A percentile compares a stretch with the other conserved stretches of the same genome.
phyloP scores from a whole-genome alignment of 1,140 invertebrate species.

The Gonatopus flavifemur region DNA sequence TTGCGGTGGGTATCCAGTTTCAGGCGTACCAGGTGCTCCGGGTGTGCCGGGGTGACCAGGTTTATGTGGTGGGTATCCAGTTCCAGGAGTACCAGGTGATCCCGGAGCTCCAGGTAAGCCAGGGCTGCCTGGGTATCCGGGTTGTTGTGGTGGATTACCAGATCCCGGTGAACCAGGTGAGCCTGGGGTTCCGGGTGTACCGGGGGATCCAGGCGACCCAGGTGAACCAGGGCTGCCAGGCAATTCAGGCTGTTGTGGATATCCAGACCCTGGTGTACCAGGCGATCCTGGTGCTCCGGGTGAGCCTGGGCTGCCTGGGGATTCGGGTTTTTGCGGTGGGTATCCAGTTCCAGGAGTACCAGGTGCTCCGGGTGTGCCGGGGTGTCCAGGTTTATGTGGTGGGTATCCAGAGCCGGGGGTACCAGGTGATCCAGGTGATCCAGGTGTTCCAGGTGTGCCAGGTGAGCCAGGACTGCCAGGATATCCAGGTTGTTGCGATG shows the following conservation, averaged over 20 bases:
- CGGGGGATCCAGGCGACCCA: background rate
- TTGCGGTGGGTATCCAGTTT: slow-evolving; percentile 22
- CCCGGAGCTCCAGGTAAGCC: slow-evolving; percentile 35
- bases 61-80: too few relatives aligned
- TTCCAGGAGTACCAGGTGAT: slow-evolving; percentile 30
- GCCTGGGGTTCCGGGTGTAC: background rate
- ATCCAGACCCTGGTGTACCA: slow-evolving; percentile 1
- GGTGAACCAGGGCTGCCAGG: slow-evolving; percentile 11
- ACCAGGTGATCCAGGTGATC: slow-evolving; percentile 18
- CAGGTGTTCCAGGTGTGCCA: slow-evolving; percentile 37
- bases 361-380: slow-evolving; percentile 3
- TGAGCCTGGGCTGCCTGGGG: slow-evolving; percentile 11
- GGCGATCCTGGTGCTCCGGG: slow-evolving; percentile 9
- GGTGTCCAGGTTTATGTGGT: slow-evolving; percentile 21
- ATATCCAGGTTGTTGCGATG: slow-evolving; percentile 8
- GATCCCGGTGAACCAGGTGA: too few relatives aligned
- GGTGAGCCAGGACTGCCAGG: slow-evolving; percentile 48
- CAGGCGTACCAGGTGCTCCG: slow-evolving; percentile 23
- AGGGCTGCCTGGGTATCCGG: slow-evolving; percentile 17
- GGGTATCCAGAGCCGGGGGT: background rate
- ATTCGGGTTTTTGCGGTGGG: slow-evolving; percentile 11
- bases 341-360: background rate
- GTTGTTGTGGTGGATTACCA: slow-evolving; percentile 45
- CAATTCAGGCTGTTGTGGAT: slow-evolving; percentile 14
- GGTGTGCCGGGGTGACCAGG: slow-evolving; percentile 31